Conservation (phyloP, 2,113 vertebrate genomes). For the Phylloscopus trochiloides region DNA sequence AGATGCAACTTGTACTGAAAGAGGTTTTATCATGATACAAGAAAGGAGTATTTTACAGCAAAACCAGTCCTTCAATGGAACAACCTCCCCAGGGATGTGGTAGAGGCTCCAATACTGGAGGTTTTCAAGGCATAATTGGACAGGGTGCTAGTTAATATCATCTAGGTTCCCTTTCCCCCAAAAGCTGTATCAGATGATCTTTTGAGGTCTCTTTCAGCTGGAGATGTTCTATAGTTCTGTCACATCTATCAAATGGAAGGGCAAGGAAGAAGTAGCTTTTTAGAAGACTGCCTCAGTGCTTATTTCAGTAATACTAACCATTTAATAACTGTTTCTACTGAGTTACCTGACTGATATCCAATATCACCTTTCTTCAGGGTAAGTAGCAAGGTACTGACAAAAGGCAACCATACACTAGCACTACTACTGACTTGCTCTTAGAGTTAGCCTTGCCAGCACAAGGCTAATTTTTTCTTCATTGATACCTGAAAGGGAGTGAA, state of each 20-base stretch:
- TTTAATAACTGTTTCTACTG: neutral
- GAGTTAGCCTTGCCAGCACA: neutral
- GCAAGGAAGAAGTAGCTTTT: neutral
- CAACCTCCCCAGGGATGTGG: neutral
- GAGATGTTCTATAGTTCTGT: neutral
- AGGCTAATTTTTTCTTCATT: neutral
- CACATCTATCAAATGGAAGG: neutral
- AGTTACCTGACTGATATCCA: neutral
- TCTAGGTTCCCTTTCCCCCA: neutral
- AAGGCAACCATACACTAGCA: neutral
- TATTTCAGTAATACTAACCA: neutral
- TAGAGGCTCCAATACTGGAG: neutral
- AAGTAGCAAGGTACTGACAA: neutral
- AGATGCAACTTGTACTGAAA: neutral
- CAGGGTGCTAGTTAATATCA: neutral
- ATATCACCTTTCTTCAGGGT: neutral
- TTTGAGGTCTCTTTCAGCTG: neutral
- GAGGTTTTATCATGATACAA: neutral
- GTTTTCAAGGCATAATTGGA: neutral
- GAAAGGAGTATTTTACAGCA: neutral
- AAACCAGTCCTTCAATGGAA: neutral
- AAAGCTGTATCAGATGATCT: neutral
- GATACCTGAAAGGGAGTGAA: neutral
- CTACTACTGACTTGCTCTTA: neutral
- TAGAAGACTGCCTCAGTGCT: neutral